Base-by-base conservation (phyloP, 2,888 invertebrate genomes). In the Colletes collaris region DNA sequence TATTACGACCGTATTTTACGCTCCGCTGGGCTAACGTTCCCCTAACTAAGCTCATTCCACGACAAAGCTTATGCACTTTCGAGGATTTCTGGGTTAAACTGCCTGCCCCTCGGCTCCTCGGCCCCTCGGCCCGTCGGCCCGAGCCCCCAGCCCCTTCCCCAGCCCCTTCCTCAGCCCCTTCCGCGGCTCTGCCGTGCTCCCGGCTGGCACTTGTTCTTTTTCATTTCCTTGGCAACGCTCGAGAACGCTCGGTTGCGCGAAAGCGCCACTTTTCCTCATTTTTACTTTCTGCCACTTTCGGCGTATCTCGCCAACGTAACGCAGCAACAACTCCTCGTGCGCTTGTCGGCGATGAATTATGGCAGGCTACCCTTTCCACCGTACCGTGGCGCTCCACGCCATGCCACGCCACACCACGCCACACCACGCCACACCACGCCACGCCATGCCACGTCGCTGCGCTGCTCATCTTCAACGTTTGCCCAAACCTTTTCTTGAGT, bases 51-150 rank as follows among this genome's bases (percentile, higher is more conserved):
- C 89, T 89, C 87, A 87, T 90, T 90, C 76, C 83, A 80, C 83
- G 88, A 87, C 88, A 90, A 89, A 90, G 88, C 89, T 89, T 85
- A 85, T 89, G 83, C 87, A 87, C 85, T 90, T 86, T 87, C 83
- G 74, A 81, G 86, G 86, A 90, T 86, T 86, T 88, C 86, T 82
- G 81, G 82, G 88, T 86, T 89, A 86, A 87, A 81, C 80, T 67
- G 76, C 56, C 65, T 58, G 50, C 52, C 46, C 59, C 62, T 16
- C 19, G 44, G 49, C 75, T 64, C 35, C 2, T 27, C 37, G 16
- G 16, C 62, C 44, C 27, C 27, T 27, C 27, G 27, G 27, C 27
- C 27, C 27, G 27, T 27, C 27, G 27, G 27, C 27, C 27, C 27
- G 0, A 27, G 27, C 27, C 27, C 27, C 27, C 59, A 52, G 49